Evolutionary conservation across 2,797 vertebrate genomes (phyloP).

Genomic region (Anas acuta): DNA sequence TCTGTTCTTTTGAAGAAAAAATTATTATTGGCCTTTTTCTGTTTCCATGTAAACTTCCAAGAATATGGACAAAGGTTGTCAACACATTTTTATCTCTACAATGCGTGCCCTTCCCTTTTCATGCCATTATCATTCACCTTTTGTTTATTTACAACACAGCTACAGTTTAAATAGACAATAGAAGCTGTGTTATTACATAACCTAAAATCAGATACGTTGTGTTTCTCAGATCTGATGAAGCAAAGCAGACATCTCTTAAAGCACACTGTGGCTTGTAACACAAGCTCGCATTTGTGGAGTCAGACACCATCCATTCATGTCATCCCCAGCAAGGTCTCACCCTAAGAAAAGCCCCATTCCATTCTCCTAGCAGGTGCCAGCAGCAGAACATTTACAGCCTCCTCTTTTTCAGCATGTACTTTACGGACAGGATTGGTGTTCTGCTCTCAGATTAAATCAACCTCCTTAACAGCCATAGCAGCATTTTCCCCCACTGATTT

Average conservation of each 20-base stretch:
- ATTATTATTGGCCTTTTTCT: not conserved
- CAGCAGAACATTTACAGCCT: not conserved
- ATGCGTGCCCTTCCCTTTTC: not conserved
- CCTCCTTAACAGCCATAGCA: not conserved
- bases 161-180: conserved; percentile 1
- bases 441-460: not conserved
- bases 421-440: not conserved
- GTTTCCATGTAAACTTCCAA: not conserved
- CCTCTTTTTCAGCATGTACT: not conserved
- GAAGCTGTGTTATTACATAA: not conserved
- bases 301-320: not conserved
- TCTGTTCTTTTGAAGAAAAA: no score
- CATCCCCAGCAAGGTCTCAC: not conserved
- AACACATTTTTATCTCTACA: not conserved
- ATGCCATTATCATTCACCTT: not conserved
- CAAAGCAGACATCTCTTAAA: not conserved
- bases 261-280: not conserved
- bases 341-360: not conserved
- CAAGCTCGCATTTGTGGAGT: not conserved
- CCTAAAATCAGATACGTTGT: not conserved
- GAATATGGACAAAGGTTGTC: not conserved
- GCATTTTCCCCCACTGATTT: not conserved
- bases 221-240: not conserved
- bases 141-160: conserved; percentile 19
- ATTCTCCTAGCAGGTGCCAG: not conserved